These are phyloP conservation scores for Periophthalmus modestus DNA, from an alignment of 2,113 vertebrate genomes.

Conservation along the genomic window DNA sequence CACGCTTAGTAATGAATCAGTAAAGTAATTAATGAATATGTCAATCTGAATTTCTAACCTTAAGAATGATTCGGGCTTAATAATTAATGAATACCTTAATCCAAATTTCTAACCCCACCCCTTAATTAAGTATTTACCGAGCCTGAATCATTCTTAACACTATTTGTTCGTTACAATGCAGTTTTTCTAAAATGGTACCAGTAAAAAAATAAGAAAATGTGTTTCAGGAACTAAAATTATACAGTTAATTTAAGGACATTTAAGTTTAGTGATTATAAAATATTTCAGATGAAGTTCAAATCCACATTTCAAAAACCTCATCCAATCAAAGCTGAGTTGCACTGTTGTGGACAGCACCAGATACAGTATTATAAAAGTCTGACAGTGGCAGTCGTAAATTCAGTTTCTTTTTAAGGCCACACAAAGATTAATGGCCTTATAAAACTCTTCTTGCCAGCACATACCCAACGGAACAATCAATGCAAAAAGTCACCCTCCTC, in stretches of 20 bases:
- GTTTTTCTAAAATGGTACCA: no score
- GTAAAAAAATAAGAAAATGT: not conserved
- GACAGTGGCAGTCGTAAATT: constrained; percentile 54
- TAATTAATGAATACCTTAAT: no score
- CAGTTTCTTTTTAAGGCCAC: constrained; percentile 28
- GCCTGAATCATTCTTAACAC: no score
- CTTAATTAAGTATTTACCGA: no score
- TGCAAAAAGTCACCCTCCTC: constrained; percentile 19
- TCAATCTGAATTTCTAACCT: no score
- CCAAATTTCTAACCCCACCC: no score
- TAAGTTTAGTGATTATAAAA: not conserved
- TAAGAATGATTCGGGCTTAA: no score
- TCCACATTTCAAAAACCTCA: not conserved
- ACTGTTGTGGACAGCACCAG: not conserved
- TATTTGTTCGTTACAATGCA: no score
- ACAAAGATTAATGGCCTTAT: constrained; percentile 29
- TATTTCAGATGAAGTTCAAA: not conserved
- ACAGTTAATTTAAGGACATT: not conserved
- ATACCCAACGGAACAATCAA: constrained; percentile 24
- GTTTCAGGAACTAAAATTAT: not conserved
- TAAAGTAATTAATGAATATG: no score
- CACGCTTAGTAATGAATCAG: no score
- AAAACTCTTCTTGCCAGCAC: constrained; percentile 24
- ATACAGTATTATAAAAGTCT: constrained; percentile 23
- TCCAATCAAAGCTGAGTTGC: constrained; percentile 1